Evolutionary conservation across 92 coral and sea anemone genomes (phyloP).

Genomic region (Palythoa grandis): DNA sequence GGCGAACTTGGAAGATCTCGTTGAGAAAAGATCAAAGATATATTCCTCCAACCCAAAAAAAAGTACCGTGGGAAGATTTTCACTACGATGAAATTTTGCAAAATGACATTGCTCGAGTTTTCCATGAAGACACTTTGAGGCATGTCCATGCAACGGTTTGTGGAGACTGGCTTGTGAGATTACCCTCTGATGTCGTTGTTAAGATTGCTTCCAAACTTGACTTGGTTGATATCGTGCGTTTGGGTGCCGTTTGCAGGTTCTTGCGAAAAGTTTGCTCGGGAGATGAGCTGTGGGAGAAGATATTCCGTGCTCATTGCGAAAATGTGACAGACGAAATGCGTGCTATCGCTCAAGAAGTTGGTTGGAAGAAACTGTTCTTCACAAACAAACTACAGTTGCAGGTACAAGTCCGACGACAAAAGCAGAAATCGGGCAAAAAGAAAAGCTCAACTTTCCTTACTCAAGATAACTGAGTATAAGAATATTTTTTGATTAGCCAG

Average conservation of each 20-base stretch:
- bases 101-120: slow-evolving; percentile 86
- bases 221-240: slow-evolving; percentile 82
- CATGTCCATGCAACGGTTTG: slow-evolving; percentile 91
- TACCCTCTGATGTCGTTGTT: slow-evolving; percentile 75
- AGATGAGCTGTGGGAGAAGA: slow-evolving; percentile 93
- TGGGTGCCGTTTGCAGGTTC: slow-evolving; percentile 92
- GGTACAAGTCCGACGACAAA: slow-evolving; percentile 87
- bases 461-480: slow-evolving; percentile 23
- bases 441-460: slow-evolving; percentile 39
- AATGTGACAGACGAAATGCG: slow-evolving; percentile 83
- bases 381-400: slow-evolving; percentile 94
- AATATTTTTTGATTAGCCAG: not conserved
- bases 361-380: slow-evolving; percentile 94
- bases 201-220: slow-evolving; percentile 83
- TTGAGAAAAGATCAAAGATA: slow-evolving; percentile 91
- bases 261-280: slow-evolving; percentile 90
- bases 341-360: slow-evolving; percentile 85
- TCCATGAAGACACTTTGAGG: slow-evolving; percentile 88
- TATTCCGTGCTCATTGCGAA: slow-evolving; percentile 87
- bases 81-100: slow-evolving; percentile 89
- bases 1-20: slow-evolving; percentile 95
- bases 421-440: slow-evolving; percentile 57
- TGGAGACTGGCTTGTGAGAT: slow-evolving; percentile 97
- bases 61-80: slow-evolving; percentile 87
- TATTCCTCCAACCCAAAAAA: slow-evolving; percentile 95